Percentiles rank a stretch among this genome's conserved stretches.
Evolutionary conservation across 2,888 invertebrate species (phyloP).

Genomic region (Pollenia griseotomentosa): DNA sequence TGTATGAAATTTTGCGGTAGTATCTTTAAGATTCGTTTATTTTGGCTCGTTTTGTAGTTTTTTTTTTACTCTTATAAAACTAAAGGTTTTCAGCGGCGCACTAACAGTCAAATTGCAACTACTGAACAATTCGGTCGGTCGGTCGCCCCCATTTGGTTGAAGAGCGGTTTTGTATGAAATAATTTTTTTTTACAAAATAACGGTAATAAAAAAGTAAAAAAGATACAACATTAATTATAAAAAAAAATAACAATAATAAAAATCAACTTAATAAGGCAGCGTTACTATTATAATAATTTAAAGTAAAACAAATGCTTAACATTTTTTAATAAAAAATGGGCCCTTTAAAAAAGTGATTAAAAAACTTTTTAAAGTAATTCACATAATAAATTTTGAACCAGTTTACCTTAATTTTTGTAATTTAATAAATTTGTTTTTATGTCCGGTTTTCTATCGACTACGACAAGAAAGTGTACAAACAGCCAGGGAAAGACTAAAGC

Average conservation of each 20-base stretch:
- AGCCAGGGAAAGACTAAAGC: no score
- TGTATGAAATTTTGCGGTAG: constrained; percentile 16
- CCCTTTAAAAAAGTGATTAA: no score
- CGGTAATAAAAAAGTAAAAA: constrained; percentile 43
- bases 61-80: constrained; percentile 68
- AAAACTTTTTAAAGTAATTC: no score
- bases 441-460: constrained; percentile 1
- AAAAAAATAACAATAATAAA: neutral
- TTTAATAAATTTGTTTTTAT: neutral
- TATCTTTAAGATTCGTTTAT: constrained; percentile 43
- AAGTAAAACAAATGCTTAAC: no score
- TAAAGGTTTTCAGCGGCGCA: constrained; percentile 64
- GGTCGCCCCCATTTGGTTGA: constrained; percentile 21
- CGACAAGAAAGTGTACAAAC: neutral
- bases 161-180: constrained; percentile 30
- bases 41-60: constrained; percentile 45
- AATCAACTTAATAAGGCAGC: no score
- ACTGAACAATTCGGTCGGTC: constrained; percentile 68
- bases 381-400: neutral
- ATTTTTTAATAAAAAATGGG: no score
- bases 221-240: neutral
- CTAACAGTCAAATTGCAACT: constrained; percentile 65
- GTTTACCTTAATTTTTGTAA: constrained; percentile 1
- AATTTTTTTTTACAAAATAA: neutral
- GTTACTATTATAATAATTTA: no score